Evolutionary conservation across 2,113 vertebrate species (phyloP).

Genomic region (Oceanodroma tethys): DNA sequence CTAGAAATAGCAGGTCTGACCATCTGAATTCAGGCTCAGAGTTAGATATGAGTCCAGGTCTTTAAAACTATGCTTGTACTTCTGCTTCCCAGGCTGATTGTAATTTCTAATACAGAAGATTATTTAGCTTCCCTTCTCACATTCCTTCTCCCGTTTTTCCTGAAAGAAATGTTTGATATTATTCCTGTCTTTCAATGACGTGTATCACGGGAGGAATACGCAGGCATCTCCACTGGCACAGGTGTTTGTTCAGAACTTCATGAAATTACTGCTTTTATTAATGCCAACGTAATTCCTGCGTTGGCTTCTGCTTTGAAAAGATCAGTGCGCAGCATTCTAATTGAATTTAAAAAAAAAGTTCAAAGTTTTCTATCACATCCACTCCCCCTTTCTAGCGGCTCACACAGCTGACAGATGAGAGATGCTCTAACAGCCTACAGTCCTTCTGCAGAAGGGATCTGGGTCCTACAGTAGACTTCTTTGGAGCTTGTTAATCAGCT

Average conservation of each 20-base stretch:
- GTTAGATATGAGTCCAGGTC: not conserved
- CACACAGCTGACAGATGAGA: not conserved
- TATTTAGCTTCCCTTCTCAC: not conserved
- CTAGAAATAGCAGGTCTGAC: not conserved
- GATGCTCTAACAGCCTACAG: not conserved
- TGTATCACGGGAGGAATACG: accelerated
- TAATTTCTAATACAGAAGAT: not conserved
- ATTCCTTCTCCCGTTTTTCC: not conserved
- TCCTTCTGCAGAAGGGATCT: not conserved
- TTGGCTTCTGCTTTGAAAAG: not conserved
- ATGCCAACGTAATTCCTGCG: not conserved
- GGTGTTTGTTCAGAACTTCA: not conserved
- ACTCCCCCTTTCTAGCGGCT: not conserved
- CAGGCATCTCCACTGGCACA: not conserved
- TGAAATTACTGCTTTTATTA: not conserved
- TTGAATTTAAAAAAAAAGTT: not conserved
- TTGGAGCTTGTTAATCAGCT: not conserved
- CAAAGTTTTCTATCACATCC: not conserved
- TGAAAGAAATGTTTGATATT: not conserved
- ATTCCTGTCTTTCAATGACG: not conserved
- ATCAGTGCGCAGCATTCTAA: not conserved
- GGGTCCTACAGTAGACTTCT: not conserved
- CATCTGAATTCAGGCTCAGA: not conserved
- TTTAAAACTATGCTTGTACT: not conserved
- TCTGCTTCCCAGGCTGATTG: not conserved